Conservation (phyloP, 1,140 invertebrate species). For the Pollicipes pollicipes region DNA sequence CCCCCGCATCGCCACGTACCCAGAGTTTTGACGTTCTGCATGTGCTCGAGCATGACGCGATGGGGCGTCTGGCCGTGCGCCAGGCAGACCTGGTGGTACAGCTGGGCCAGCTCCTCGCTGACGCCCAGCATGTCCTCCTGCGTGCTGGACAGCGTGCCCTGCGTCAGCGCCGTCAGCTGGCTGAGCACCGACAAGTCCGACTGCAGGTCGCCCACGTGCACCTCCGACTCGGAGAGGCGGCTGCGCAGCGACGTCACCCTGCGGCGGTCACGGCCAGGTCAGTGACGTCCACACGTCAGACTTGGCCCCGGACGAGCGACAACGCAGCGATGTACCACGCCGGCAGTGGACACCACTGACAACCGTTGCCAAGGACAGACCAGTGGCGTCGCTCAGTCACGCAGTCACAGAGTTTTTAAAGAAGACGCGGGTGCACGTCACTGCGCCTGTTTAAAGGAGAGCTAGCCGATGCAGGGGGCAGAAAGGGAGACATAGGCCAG, state of each 20-base stretch:
- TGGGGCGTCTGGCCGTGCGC: conserved; percentile 68
- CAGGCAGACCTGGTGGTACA: conserved; percentile 86
- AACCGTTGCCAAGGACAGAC: too few species aligned
- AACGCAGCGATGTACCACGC: too few species aligned
- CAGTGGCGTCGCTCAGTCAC: too few species aligned
- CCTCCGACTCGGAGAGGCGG: background rate
- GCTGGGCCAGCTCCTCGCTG: conserved; percentile 75
- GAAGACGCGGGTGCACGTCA: too few species aligned
- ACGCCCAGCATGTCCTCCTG: conserved; percentile 43
- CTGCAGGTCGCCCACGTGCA: background rate
- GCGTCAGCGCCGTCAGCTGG: conserved; percentile 12
- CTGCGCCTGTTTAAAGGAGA: too few species aligned
- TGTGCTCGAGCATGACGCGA: conserved; percentile 74
- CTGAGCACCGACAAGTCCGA: background rate
- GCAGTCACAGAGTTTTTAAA: too few species aligned
- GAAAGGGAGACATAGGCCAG: too few species aligned
- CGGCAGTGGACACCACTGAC: too few species aligned
- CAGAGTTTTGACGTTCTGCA: conserved; percentile 28
- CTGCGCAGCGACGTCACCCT: background rate
- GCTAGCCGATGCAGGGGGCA: too few species aligned
- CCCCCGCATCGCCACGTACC: conserved; percentile 3
- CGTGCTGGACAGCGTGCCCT: conserved; percentile 39
- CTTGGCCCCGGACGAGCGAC: too few species aligned
- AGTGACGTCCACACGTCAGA: too few species aligned
- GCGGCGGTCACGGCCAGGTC: too few species aligned